These are phyloP conservation scores for Alectura lathami DNA, from an alignment of 2,113 vertebrate species.

Conservation along the genomic window DNA sequence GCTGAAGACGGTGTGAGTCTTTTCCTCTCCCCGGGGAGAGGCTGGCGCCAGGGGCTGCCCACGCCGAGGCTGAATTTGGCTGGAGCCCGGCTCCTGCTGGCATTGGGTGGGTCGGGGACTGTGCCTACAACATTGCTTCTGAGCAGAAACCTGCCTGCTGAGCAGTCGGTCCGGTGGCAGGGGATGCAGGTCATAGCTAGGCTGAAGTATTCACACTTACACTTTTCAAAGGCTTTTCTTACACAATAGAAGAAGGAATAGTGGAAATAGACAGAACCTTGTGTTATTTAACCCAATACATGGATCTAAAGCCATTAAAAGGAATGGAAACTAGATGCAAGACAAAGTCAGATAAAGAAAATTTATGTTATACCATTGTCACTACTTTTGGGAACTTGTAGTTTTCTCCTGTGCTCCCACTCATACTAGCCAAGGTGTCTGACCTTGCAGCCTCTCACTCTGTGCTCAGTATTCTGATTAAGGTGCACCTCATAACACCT, in stretches of 20 bases:
- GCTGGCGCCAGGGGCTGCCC: accelerated
- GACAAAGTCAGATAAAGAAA: not conserved
- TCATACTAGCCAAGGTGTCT: not conserved
- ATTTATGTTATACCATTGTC: not conserved
- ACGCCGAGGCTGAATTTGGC: accelerated
- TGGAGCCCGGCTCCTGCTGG: not conserved
- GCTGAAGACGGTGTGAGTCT: not conserved
- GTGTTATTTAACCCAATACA: not conserved
- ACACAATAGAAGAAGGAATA: not conserved
- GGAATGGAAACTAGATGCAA: not conserved
- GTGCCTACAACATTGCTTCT: accelerated
- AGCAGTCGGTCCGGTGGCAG: too few relatives aligned
- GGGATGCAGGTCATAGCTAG: not conserved
- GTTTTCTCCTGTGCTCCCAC: not conserved
- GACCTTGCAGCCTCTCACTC: not conserved
- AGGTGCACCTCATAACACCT: not conserved
- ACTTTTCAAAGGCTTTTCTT: not conserved
- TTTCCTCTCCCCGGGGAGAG: not conserved
- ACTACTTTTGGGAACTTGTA: not conserved
- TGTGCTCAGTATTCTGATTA: not conserved
- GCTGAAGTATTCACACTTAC: not conserved
- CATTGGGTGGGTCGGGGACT: accelerated
- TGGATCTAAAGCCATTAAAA: not conserved
- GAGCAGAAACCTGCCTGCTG: not conserved
- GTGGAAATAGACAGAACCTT: not conserved